Base-by-base conservation (phyloP, 2,888 invertebrate genomes). In the Criorhina ranunculi region DNA sequence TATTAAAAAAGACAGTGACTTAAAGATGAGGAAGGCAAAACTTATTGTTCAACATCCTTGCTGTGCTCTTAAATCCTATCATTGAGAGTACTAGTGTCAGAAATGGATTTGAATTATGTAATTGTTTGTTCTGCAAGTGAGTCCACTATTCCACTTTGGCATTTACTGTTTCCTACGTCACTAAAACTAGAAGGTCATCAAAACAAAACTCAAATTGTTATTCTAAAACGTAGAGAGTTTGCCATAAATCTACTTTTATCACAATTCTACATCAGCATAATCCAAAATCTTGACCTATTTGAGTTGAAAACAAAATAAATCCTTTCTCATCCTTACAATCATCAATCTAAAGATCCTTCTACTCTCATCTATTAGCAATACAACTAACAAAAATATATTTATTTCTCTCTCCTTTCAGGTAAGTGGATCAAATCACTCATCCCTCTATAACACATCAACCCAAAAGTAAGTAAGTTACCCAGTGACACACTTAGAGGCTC, bases 221-320 rank as follows among this genome's bases (percentile, higher is more conserved):
- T 5, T n/a, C 55, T 9, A 46, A 57, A 46, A 55, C 1, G 37
- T 5, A 55, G 24, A 4, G 24, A 24, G 24, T 24, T n/a, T 4
- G 24, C 35, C 24, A 29, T 62, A 70, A 70, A 62, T 78, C 37
- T 19, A 9, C 62, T 78, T 78, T 69, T 29, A 76, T 57, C 44
- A 31, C 59, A 9, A 46, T 69, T 51, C 29, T 11, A 53, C 37
- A 15, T 69, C 59, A 60, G 60, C 8, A 35, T 60, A 44, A 49
- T 60, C 55, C 35, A 55, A 77, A 49, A 53, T 64, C 24, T 72
- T 78, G 72, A 72, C 64, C 72, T 19, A 64, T 55, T 78, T 66
- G 29, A 31, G 15, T n/a, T 9, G 0, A 6, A 24, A 40, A 17
- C 4, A 7, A 8, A 59, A 59, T 9, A 59, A 29, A 29, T 33